phyloP scores from a whole-genome alignment of 2,113 vertebrate species.

The Ardeotis arabs region DNA sequence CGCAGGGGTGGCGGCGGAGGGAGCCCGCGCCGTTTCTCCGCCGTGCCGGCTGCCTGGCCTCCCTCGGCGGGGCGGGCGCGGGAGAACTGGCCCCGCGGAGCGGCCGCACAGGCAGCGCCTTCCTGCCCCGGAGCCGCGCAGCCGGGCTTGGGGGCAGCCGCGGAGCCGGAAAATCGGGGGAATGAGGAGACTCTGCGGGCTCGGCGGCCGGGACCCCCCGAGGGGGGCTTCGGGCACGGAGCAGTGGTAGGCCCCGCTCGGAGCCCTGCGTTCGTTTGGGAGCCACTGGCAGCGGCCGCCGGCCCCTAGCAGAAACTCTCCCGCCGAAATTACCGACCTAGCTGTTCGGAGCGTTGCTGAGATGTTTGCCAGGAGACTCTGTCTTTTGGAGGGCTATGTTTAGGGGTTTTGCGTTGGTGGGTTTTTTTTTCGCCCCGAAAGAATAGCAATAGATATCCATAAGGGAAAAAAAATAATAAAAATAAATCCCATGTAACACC shows the following conservation, averaged over 20 bases:
- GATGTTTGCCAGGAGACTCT: background rate
- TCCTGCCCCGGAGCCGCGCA: background rate
- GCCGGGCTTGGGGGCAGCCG: background rate
- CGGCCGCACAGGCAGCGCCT: background rate
- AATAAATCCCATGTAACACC: background rate
- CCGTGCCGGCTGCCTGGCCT: background rate
- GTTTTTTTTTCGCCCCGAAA: background rate
- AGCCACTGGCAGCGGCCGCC: background rate
- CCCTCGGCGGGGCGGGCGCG: background rate
- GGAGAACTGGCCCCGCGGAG: background rate
- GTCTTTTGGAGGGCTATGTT: background rate
- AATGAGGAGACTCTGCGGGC: background rate
- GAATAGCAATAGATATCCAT: background rate
- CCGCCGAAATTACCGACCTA: background rate
- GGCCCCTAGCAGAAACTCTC: background rate
- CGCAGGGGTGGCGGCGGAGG: background rate
- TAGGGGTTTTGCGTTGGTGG: too few relatives aligned
- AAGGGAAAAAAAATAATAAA: background rate
- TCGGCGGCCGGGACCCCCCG: background rate
- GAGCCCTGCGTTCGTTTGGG: background rate
- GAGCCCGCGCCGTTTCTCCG: background rate
- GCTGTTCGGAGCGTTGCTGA: background rate
- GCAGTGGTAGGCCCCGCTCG: background rate
- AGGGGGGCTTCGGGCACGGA: background rate
- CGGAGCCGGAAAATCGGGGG: background rate